Percentiles rank a stretch among this genome's conserved stretches.
phyloP scores from a whole-genome alignment of 2,113 vertebrate genomes.

The Tyrannus savana region DNA sequence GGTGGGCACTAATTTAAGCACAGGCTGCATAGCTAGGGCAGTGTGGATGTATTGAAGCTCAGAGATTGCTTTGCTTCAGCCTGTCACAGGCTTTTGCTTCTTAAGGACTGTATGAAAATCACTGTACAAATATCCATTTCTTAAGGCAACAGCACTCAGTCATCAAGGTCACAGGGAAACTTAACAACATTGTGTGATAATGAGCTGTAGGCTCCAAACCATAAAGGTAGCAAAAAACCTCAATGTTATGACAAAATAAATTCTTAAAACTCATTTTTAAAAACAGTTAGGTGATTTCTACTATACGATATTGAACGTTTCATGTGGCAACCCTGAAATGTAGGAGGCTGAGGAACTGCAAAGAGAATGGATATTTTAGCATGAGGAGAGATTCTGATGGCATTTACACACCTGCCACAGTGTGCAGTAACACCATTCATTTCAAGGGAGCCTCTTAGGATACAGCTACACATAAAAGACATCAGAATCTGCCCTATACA shows the following conservation, averaged over 20 bases:
- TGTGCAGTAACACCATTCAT: neutral
- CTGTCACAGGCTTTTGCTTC: neutral
- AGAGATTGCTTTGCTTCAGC: neutral
- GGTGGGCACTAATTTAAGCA: neutral
- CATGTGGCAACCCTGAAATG: neutral
- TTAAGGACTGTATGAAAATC: neutral
- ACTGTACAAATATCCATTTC: neutral
- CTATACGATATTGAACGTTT: neutral
- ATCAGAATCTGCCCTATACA: neutral
- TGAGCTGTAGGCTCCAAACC: neutral
- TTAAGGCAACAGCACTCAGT: neutral
- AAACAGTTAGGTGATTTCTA: neutral
- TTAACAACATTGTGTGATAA: neutral
- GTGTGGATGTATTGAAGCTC: neutral
- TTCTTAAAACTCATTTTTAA: neutral
- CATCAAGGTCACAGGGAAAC: neutral
- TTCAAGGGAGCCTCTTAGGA: neutral
- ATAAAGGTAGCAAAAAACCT: neutral
- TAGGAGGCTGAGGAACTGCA: neutral
- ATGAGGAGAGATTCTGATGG: neutral
- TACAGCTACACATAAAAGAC: neutral
- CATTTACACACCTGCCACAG: neutral
- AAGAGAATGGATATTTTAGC: neutral
- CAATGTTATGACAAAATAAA: neutral
- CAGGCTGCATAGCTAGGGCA: neutral